These are phyloP conservation scores for Nasonovia ribisnigri DNA, from an alignment of 2,888 invertebrate genomes.

Conservation along the genomic window DNA sequence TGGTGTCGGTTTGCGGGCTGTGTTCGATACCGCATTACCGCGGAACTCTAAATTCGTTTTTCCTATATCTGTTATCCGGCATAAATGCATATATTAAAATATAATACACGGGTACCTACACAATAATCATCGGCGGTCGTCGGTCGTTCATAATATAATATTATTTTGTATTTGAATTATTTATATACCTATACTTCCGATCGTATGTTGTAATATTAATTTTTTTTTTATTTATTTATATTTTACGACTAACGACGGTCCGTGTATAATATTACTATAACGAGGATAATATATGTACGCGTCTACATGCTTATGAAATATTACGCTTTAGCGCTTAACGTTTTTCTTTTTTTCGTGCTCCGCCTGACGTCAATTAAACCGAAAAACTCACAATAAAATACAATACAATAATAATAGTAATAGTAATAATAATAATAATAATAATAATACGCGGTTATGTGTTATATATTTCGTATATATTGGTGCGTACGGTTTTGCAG, in stretches of 20 bases:
- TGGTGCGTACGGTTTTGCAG: no score
- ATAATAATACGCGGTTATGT: background rate
- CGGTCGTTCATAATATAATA: background rate
- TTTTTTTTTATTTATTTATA: background rate
- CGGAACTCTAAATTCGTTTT: no score
- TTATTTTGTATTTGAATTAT: background rate
- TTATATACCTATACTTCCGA: background rate
- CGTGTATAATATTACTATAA: background rate
- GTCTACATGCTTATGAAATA: background rate
- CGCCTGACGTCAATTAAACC: background rate
- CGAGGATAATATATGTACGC: background rate
- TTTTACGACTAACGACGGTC: background rate
- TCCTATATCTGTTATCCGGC: no score
- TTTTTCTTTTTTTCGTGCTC: background rate
- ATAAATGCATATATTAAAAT: background rate
- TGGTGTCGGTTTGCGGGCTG: no score
- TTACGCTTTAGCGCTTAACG: background rate
- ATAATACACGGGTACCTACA: background rate
- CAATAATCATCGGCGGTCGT: background rate
- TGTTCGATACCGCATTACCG: no score
- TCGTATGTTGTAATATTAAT: background rate
- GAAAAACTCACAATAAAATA: constrained; percentile 1
- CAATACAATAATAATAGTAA: no score
- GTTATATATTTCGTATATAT: background rate
- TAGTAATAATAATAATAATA: no score